phyloP scores from a whole-genome alignment of 2,113 vertebrate species.

The Psephotus haematonotus region DNA sequence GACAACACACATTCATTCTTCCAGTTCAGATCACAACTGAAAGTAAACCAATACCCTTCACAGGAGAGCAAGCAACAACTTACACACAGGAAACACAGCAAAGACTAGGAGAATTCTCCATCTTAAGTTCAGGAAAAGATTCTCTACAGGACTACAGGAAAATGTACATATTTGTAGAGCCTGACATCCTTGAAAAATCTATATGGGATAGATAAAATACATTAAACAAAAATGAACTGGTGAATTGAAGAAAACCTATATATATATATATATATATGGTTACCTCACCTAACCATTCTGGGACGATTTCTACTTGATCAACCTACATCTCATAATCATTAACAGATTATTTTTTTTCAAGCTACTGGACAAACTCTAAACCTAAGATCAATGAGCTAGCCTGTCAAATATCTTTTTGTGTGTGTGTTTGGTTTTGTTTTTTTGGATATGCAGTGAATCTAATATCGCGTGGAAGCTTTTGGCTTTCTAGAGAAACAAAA shows the following conservation, averaged over 20 bases:
- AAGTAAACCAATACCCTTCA: background rate
- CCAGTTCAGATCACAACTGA: slow-evolving; percentile 1
- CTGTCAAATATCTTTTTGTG: background rate
- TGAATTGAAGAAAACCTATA: background rate
- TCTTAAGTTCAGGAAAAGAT: background rate
- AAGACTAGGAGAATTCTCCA: background rate
- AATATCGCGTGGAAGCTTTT: slow-evolving; percentile 48
- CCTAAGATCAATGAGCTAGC: background rate
- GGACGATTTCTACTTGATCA: background rate
- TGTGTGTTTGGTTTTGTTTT: background rate
- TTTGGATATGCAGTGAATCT: background rate
- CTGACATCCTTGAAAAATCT: background rate
- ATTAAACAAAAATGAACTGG: background rate
- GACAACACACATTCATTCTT: slow-evolving; percentile 7
- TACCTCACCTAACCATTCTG: background rate
- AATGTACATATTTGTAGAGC: background rate
- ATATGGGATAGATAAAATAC: background rate
- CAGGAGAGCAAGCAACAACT: background rate
- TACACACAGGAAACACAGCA: background rate
- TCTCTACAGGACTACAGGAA: background rate
- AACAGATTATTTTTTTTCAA: background rate
- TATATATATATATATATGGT: background rate
- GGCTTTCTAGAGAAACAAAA: slow-evolving; percentile 68
- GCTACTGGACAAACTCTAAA: background rate
- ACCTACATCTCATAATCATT: background rate